These are phyloP conservation scores for Cremastinae sp. DNA, from an alignment of 2,888 invertebrate genomes.

Conservation along the genomic window DNA sequence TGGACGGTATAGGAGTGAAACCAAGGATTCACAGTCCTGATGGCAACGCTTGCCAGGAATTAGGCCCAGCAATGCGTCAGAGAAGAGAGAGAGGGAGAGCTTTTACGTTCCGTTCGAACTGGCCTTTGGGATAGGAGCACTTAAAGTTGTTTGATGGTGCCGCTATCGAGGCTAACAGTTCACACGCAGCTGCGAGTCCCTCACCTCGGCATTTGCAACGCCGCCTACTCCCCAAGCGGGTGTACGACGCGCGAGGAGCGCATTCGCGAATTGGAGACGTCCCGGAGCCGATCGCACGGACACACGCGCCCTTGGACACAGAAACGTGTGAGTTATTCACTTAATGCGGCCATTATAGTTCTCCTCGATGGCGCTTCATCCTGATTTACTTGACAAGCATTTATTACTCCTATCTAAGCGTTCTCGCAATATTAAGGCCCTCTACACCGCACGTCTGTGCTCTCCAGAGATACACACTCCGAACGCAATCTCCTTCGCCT, in stretches of 20 bases:
- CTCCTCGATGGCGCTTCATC: conserved; percentile 79
- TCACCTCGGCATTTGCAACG: conserved; percentile 39
- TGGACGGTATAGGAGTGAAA: background rate
- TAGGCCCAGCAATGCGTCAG: conserved; percentile 75
- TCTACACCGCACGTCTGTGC: conserved; percentile 25
- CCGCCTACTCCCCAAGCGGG: conserved; percentile 20
- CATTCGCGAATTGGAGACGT: background rate
- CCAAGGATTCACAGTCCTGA: too few relatives aligned
- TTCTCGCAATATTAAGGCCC: conserved; percentile 70
- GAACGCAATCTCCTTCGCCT: conserved; percentile 20
- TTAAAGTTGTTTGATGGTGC: conserved; percentile 77
- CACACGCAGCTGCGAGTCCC: conserved; percentile 67
- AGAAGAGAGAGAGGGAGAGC: conserved; percentile 55
- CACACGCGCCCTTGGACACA: conserved; percentile 64
- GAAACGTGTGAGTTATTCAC: conserved; percentile 77
- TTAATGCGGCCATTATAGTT: conserved; percentile 78
- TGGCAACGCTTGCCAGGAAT: conserved; percentile 69
- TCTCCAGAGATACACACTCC: background rate
- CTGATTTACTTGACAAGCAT: conserved; percentile 79
- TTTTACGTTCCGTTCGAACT: conserved; percentile 32
- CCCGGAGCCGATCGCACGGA: conserved; percentile 60
- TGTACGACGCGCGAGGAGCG: background rate
- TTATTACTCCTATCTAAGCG: conserved; percentile 76
- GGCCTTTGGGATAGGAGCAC: conserved; percentile 68
- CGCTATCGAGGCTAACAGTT: conserved; percentile 75